Percentiles rank a stretch among this genome's conserved stretches.
Evolutionary conservation across 2,797 vertebrate species (phyloP).

Genomic region (Pachyuromys duprasi): DNA sequence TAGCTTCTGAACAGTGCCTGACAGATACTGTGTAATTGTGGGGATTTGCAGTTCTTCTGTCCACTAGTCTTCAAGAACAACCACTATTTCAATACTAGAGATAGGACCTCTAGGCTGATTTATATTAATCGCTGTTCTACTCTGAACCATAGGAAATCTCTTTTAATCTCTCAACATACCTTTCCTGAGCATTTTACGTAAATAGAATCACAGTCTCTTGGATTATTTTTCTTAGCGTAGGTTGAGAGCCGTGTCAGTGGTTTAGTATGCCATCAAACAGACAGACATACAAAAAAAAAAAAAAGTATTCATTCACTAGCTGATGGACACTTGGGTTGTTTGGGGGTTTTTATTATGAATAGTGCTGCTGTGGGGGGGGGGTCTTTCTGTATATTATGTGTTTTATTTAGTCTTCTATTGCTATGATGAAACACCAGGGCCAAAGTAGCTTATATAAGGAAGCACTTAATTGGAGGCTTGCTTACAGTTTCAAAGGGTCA

Average conservation of each 20-base stretch:
- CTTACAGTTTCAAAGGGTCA: too few relatives aligned
- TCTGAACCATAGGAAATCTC: background rate
- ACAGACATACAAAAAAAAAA: background rate
- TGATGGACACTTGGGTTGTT: background rate
- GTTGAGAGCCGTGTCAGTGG: background rate
- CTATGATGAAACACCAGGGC: background rate
- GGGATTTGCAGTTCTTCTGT: too few relatives aligned
- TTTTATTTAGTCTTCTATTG: background rate
- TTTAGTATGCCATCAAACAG: background rate
- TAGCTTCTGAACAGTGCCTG: too few relatives aligned
- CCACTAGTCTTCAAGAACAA: too few relatives aligned
- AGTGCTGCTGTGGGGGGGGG: background rate
- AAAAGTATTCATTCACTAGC: background rate
- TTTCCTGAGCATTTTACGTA: background rate
- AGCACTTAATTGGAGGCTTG: too few relatives aligned
- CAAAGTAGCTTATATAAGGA: background rate
- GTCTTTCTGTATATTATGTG: background rate
- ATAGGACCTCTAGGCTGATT: background rate
- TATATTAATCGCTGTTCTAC: background rate
- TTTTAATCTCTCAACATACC: background rate
- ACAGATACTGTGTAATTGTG: too few relatives aligned
- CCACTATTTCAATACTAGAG: background rate
- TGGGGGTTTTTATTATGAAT: background rate
- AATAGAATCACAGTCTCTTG: background rate
- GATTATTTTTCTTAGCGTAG: background rate